phyloP scores from a whole-genome alignment of 2,888 invertebrate genomes.

The Drosophila mimica region DNA sequence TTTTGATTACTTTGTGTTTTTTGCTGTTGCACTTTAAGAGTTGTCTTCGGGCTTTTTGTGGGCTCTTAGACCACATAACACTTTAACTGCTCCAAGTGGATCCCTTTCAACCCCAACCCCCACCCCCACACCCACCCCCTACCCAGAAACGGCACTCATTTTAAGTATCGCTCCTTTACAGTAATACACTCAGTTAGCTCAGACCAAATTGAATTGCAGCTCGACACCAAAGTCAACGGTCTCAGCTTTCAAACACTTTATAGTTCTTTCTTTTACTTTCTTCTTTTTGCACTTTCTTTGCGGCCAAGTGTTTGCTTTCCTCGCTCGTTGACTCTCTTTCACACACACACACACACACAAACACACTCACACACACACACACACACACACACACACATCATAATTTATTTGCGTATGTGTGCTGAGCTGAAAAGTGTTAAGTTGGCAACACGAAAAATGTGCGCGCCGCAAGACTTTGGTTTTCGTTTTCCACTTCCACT shows the following conservation, averaged over 20 bases:
- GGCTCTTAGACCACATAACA: background rate
- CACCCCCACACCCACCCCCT: background rate
- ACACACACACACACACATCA: constrained; percentile 36
- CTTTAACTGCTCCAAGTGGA: constrained; percentile 14
- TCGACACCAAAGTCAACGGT: constrained; percentile 64
- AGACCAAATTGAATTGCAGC: constrained; percentile 70
- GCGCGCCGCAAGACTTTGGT: constrained; percentile 75
- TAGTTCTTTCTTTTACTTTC: constrained; percentile 55
- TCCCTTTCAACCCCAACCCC: background rate
- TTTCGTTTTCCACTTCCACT: constrained; percentile 56
- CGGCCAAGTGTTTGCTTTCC: constrained; percentile 68
- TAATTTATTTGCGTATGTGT: constrained; percentile 59
- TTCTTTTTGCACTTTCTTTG: constrained; percentile 33
- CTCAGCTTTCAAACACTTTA: constrained; percentile 66
- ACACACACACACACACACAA: constrained; percentile 44
- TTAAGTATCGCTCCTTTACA: constrained; percentile 39
- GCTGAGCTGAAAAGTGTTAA: constrained; percentile 74
- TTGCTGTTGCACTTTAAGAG: constrained; percentile 6
- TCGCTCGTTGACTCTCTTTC: constrained; percentile 66
- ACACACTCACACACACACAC: constrained; percentile 30
- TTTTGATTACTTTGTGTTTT: constrained; percentile 19
- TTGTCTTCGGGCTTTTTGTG: constrained; percentile 2
- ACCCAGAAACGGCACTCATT: constrained; percentile 7
- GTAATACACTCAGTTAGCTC: constrained; percentile 60
- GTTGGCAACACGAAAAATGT: constrained; percentile 77